Evolutionary conservation across 2,888 invertebrate species (phyloP).

Genomic region (Cheilosia pagana): DNA sequence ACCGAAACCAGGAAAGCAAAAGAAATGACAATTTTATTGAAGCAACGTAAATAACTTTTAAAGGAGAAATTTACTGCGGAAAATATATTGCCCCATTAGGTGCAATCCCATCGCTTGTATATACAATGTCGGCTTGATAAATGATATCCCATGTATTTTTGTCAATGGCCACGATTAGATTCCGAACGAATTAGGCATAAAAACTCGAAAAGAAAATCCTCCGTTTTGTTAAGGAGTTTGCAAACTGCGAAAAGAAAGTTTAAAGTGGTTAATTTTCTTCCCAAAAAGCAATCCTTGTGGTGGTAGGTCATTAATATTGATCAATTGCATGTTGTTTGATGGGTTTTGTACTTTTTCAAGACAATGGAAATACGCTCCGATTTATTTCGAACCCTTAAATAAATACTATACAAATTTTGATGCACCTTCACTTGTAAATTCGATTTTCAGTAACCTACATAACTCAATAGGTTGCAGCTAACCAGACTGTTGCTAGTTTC

Average conservation of each 20-base stretch:
- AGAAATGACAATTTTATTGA: slow-evolving; percentile 29
- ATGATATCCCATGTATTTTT: slow-evolving; percentile 44
- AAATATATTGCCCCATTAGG: slow-evolving; percentile 57
- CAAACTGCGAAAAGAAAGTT: slow-evolving; percentile 10
- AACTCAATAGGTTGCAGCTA: too few species aligned
- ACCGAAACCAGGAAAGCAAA: not conserved
- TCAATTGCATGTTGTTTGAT: slow-evolving; percentile 20
- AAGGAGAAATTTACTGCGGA: slow-evolving; percentile 26
- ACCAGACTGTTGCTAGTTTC: not conserved
- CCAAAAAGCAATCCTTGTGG: slow-evolving; percentile 2
- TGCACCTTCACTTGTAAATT: too few species aligned
- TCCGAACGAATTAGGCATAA: slow-evolving; percentile 19
- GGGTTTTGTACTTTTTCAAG: not conserved
- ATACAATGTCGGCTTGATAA: slow-evolving; percentile 48
- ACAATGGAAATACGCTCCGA: not conserved
- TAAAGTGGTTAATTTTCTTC: slow-evolving; percentile 47
- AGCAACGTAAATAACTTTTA: slow-evolving; percentile 47
- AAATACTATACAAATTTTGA: too few species aligned
- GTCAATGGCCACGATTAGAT: slow-evolving; percentile 41
- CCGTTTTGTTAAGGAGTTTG: too few species aligned
- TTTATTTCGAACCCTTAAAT: too few species aligned
- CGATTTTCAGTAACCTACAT: too few species aligned
- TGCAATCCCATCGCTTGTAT: slow-evolving; percentile 50
- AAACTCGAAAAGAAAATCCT: not conserved
- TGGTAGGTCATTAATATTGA: slow-evolving; percentile 23